These are phyloP conservation scores for Cyprinodon tularosa DNA, from an alignment of 2,113 vertebrate species.

Conservation along the genomic window DNA sequence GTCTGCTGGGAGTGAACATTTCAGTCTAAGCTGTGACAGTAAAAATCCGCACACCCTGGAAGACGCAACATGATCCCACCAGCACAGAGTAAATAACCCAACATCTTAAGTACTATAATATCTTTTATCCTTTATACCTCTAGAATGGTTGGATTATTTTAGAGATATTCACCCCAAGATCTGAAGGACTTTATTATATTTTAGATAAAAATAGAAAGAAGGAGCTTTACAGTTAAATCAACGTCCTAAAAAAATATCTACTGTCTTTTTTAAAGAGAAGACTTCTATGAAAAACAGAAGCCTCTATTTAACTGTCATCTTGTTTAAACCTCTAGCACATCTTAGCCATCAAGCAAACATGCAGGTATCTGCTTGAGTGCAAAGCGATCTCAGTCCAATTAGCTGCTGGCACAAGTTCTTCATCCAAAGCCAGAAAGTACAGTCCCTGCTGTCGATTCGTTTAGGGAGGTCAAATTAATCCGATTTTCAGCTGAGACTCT, in stretches of 20 bases:
- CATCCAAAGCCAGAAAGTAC: slow-evolving; percentile 9
- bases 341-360: slow-evolving; percentile 11
- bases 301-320: slow-evolving; percentile 3
- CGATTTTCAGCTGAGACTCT: slow-evolving; percentile 41
- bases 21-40: background rate
- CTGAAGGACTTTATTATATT: background rate
- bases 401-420: slow-evolving; percentile 23
- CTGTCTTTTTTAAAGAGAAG: background rate
- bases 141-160: too few relatives aligned
- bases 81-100: background rate
- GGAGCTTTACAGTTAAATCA: background rate
- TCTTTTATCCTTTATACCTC: too few relatives aligned
- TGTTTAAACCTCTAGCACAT: slow-evolving; percentile 12
- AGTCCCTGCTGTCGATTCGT: slow-evolving; percentile 34
- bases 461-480: slow-evolving; percentile 46
- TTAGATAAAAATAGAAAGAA: background rate
- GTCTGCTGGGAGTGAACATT: background rate
- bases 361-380: slow-evolving; percentile 28
- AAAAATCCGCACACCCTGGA: background rate
- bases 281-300: background rate
- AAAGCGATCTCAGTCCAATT: slow-evolving; percentile 56
- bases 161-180: too few relatives aligned
- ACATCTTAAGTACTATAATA: too few relatives aligned
- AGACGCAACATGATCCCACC: background rate
- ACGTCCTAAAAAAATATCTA: background rate